Evolutionary conservation across 2,888 invertebrate species (phyloP), one percentile per base, ranked within the genome.

Genomic region (Linyphia triangularis): DNA sequence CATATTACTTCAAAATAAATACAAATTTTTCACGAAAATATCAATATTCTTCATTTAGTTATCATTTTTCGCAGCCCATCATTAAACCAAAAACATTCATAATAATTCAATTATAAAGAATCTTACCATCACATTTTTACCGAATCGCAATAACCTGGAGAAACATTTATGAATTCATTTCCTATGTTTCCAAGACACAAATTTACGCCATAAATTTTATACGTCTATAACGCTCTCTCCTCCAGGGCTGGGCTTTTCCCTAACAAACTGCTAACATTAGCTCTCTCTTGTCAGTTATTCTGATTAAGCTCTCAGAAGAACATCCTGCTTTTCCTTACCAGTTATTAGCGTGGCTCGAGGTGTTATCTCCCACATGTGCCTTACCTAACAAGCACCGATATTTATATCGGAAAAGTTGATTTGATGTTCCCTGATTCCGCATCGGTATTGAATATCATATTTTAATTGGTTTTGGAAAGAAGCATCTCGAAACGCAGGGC

Each of bases 361-460:
- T 67, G 78, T 51, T 67, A 75, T 75, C 33, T 75, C 10, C 5
- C 19, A 22, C n/a, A 73, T 28, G 30, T 40, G 43, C 30, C 26
- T 43, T 40, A 43, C 67, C 51, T 79, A 79, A 79, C 78, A 79
- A 79, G 78, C 67, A 30, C 10, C 67, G 51, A 79, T 67, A 79
- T 79, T 65, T 67, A 67, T 67, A 51, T 43, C 78, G 51, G 19
- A 13, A 67, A 65, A 65, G 51, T 51, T 67, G 78, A 79, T 65
- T 51, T 79, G 78, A 67, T 79, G 30, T 51, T 16, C 43, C 19
- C 51, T 59, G 40, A n/a, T 24, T 3, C 43, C 0, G 28, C n/a
- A n/a, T n/a, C n/a, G 51, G 19, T 67, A 51, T 51, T 24, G 65
- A 63, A 43, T 67, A 43, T 28, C 65, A 67, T 79, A 79, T 79